Evolutionary conservation across 2,888 invertebrate genomes (phyloP).

Genomic region (Bombyx huttoni): DNA sequence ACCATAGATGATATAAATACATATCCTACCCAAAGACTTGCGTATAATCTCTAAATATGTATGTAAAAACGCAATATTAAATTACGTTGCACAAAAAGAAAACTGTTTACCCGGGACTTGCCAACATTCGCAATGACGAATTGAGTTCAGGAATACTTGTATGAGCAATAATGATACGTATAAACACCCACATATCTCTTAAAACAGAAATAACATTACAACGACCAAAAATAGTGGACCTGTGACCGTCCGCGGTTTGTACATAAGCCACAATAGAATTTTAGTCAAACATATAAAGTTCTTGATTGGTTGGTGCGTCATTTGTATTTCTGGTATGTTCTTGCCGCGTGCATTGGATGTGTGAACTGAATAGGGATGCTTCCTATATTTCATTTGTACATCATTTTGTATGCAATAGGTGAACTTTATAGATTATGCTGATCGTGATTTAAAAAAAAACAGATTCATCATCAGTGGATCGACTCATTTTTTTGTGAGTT

Average conservation of each 20-base stretch:
- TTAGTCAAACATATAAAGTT: slow-evolving; percentile 10
- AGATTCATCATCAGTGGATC: too few species aligned
- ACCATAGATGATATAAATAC: not conserved
- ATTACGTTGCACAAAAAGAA: slow-evolving; percentile 4
- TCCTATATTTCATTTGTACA: too few species aligned
- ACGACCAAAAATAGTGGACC: slow-evolving; percentile 2
- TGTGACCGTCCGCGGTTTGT: slow-evolving; percentile 1
- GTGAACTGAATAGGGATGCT: slow-evolving; percentile 20
- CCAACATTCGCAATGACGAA: slow-evolving; percentile 39
- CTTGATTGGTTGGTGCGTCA: slow-evolving; percentile 15
- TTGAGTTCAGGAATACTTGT: slow-evolving; percentile 28
- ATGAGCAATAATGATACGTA: slow-evolving; percentile 33
- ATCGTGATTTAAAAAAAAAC: too few species aligned
- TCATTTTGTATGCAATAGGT: too few species aligned
- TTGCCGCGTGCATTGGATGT: slow-evolving; percentile 6
- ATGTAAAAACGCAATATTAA: not conserved
- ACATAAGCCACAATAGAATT: slow-evolving; percentile 3
- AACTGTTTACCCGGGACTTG: slow-evolving; percentile 28
- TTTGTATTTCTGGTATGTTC: slow-evolving; percentile 16
- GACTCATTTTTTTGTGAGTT: too few species aligned
- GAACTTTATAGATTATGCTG: too few species aligned
- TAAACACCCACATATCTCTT: slow-evolving; percentile 31
- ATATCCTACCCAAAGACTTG: not conserved
- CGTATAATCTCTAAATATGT: not conserved
- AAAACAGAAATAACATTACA: slow-evolving; percentile 27